Evolutionary conservation across 2,113 vertebrate species (phyloP), one percentile per base, ranked within the genome.

Genomic region (Guaruba guarouba): DNA sequence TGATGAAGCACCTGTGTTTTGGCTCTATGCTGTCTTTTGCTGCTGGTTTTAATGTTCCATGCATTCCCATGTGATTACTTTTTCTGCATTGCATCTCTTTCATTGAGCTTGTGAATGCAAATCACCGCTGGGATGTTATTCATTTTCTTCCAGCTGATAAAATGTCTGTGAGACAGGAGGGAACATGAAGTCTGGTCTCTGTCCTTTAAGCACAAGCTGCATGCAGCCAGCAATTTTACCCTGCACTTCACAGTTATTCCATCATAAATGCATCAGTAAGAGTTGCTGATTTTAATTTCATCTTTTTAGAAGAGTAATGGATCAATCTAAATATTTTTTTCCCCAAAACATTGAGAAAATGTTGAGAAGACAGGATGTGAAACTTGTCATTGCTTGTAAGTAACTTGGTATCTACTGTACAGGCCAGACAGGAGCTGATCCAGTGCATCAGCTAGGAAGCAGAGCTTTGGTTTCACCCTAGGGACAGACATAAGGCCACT

Each of bases 71-170:
- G 57, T 64, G 77, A 85, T 87, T 92, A 62, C 41, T 76, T 92
- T 89, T 87, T 61, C 69, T 71, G 35, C 7, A 22, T 75, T 76
- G 52, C 24, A 22, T 78, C 83, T 92, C 73, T 84, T 88, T 75
- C 61, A 73, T 64, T 64, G 86, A 95, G 69, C 39, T 79, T 35
- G 39, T 66, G 90, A 82, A 97, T 93, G 86, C 48, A 89, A 84
- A 93, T 82, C 57, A 52, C 39, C 19, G 37, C 62, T 64, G 77
- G 48, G 76, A 67, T 92, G 84, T 83, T 81, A 78, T 31, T 92
- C 14, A 86, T 93, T 93, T 88, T 81, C 39, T 84, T 89, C 61
- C 33, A 79, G 76, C 73, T 73, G 91, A 92, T 86, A 77, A 88
- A 92, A 86, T 3, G 33, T 59, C 68, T 78, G 76, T n/a, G 61